Conservation (phyloP, 2,797 vertebrate species). For the Arremon brunneinucha region DNA sequence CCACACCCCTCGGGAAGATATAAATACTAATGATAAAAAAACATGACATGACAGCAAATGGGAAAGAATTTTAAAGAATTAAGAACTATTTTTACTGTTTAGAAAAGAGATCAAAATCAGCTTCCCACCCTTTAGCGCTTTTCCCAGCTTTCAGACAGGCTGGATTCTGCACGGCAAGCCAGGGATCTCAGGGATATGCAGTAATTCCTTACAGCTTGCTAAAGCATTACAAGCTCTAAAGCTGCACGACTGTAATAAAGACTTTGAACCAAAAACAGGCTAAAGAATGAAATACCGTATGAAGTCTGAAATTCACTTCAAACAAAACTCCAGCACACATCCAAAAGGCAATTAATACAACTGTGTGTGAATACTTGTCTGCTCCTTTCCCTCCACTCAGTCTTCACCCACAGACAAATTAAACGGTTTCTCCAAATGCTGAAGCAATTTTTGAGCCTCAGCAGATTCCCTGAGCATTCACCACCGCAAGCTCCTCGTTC, state of each 20-base stretch:
- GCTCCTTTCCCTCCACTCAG: neutral
- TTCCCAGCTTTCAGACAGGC: neutral
- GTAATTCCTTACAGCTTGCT: slow-evolving; percentile 44
- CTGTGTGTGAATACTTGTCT: neutral
- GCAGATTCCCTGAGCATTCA: neutral
- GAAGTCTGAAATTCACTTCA: neutral
- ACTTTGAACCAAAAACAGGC: neutral
- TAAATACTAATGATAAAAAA: neutral
- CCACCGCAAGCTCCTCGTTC: neutral
- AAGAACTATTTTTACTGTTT: slow-evolving; percentile 28
- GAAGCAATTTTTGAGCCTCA: neutral
- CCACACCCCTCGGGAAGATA: neutral
- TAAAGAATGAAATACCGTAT: neutral
- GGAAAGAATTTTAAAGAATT: slow-evolving; percentile 8
- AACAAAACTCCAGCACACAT: neutral
- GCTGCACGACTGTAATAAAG: neutral
- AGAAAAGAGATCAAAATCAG: slow-evolving; percentile 43
- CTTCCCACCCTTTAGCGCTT: neutral
- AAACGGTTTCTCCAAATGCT: neutral
- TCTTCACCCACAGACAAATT: neutral
- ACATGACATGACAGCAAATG: neutral
- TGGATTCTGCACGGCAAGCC: neutral
- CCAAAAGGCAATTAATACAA: neutral
- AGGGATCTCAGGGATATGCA: slow-evolving; percentile 5
- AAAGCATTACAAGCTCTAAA: slow-evolving; percentile 15